Conservation (phyloP, 2,888 invertebrate genomes). For the Melieria picta region DNA sequence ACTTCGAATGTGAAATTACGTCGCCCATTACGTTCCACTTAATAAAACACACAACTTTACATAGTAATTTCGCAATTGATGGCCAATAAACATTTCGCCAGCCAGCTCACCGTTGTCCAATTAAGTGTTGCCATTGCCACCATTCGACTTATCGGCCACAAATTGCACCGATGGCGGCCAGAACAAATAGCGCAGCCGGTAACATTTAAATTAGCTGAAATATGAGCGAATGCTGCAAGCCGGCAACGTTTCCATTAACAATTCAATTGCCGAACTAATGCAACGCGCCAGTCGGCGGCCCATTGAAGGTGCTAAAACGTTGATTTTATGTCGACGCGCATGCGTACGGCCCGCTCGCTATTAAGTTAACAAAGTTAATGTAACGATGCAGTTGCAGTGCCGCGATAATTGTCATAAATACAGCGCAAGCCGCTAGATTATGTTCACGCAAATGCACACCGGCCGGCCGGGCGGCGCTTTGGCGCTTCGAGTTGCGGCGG, state of each 20-base stretch:
- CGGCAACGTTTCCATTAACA: conserved; percentile 9
- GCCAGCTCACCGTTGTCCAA: conserved; percentile 18
- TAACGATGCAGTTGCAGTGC: neutral
- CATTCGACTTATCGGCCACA: neutral
- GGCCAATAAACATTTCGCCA: conserved; percentile 27
- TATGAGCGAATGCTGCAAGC: neutral
- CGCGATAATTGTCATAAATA: conserved; percentile 26
- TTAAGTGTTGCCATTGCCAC: conserved; percentile 9
- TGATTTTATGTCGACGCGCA: too few relatives aligned
- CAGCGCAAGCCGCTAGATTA: neutral
- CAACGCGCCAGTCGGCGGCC: neutral
- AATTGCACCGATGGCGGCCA: too few relatives aligned
- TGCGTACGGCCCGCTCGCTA: neutral
- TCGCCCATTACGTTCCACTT: conserved; percentile 18
- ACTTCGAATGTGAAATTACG: neutral
- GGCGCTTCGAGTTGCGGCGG: too few relatives aligned
- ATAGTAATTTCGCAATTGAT: conserved; percentile 18
- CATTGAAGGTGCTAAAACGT: neutral
- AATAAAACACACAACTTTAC: conserved; percentile 21
- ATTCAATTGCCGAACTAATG: conserved; percentile 25
- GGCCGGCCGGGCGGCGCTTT: too few relatives aligned
- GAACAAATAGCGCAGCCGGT: too few relatives aligned
- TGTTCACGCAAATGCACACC: too few relatives aligned
- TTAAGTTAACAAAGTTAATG: conserved; percentile 42
- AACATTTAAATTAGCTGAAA: conserved; percentile 25